A percentile compares a stretch with the other conserved stretches of the same genome.
These are phyloP conservation scores for Gadopsis marmoratus DNA, from an alignment of 2,797 vertebrate species.

Conservation along the genomic window DNA sequence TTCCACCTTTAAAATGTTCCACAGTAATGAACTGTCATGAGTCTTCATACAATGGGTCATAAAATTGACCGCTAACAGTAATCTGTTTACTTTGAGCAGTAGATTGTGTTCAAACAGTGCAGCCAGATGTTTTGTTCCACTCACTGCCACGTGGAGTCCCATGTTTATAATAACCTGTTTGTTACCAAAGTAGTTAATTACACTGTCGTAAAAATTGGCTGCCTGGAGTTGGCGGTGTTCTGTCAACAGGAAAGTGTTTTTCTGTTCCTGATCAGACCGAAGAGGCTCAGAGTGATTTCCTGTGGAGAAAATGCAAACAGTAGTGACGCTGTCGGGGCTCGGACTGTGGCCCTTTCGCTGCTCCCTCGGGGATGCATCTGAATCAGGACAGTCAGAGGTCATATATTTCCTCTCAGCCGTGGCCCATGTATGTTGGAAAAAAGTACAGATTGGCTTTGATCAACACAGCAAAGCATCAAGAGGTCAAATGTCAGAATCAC, in stretches of 20 bases:
- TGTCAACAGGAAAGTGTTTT: conserved; percentile 77
- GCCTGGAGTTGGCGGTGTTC: conserved; percentile 36
- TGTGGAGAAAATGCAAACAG: conserved; percentile 81
- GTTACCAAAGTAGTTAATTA: conserved; percentile 62
- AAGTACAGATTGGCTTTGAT: conserved; percentile 72
- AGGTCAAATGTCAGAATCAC: conserved; percentile 61
- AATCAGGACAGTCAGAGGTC: conserved; percentile 79
- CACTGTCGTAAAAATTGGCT: conserved; percentile 45
- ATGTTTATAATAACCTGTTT: conserved; percentile 54
- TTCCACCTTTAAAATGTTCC: neutral
- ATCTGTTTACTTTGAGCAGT: conserved; percentile 38
- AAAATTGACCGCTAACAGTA: conserved; percentile 27
- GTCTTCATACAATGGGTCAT: conserved; percentile 17
- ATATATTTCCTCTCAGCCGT: conserved; percentile 69
- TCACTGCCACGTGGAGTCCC: neutral
- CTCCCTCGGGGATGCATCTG: conserved; percentile 77
- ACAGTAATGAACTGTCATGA: neutral
- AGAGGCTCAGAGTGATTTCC: conserved; percentile 81
- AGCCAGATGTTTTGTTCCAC: conserved; percentile 47
- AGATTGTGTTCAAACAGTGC: conserved; percentile 29
- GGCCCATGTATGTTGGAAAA: conserved; percentile 62
- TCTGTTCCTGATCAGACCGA: conserved; percentile 73
- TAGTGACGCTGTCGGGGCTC: conserved; percentile 65
- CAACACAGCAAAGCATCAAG: conserved; percentile 55
- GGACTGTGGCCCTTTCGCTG: conserved; percentile 47